phyloP scores from a whole-genome alignment of 2,888 invertebrate genomes.

The Steromphala cineraria region DNA sequence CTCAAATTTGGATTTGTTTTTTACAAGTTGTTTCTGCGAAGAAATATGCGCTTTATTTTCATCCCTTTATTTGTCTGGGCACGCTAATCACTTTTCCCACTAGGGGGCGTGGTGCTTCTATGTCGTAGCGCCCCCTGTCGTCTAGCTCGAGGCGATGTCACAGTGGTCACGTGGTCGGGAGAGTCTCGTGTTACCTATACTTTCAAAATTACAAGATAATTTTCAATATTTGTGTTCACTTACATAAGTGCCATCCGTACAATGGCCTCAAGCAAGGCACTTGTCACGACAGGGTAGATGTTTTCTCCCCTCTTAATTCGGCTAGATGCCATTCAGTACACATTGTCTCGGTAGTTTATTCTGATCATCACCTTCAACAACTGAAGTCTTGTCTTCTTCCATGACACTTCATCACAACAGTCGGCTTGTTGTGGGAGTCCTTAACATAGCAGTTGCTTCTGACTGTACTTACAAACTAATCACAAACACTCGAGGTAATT shows the following conservation, averaged over 20 bases:
- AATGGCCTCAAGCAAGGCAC: background rate
- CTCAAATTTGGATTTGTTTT: background rate
- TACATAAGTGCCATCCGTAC: background rate
- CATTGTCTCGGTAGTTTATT: too few relatives aligned
- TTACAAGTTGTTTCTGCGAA: background rate
- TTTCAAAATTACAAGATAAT: conserved; percentile 2
- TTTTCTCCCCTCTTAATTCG: too few relatives aligned
- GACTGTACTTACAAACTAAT: too few relatives aligned
- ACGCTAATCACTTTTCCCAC: background rate
- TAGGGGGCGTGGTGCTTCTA: background rate
- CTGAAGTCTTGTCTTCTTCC: too few relatives aligned
- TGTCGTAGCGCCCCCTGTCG: background rate
- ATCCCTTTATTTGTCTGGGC: background rate
- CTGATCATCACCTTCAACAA: too few relatives aligned
- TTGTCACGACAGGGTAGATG: too few relatives aligned
- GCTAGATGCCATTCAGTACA: too few relatives aligned
- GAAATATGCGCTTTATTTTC: background rate
- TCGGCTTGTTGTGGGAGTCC: too few relatives aligned
- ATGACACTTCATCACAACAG: too few relatives aligned
- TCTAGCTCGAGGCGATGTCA: background rate
- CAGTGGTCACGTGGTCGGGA: background rate
- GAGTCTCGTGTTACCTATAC: background rate
- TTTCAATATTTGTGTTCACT: conserved; percentile 3
- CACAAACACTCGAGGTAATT: too few relatives aligned
- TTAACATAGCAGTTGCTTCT: too few relatives aligned